Base-by-base conservation (phyloP, 2,797 vertebrate genomes). In the Esox lucius region DNA sequence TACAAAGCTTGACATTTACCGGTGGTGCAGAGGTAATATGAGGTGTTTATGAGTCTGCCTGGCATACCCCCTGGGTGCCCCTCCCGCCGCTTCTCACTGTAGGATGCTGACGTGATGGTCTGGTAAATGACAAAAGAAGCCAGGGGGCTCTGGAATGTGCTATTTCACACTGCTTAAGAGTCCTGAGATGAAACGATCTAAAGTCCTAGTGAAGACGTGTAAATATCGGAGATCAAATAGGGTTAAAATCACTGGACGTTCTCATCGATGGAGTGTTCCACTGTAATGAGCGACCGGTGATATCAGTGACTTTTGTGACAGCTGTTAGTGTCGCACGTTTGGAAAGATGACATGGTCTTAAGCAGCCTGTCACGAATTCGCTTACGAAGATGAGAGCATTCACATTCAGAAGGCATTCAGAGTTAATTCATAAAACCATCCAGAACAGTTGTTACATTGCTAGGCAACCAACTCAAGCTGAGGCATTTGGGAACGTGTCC, bases 101-200 rank as follows among this genome's bases (percentile, higher is more conserved):
- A 28, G 61, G 61, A 28, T 13, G 61, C 61, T 13, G 61, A 28
- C 26, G 61, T 64, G 61, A 64, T 28, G 4, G n/a, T 64, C 61
- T 28, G 53, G 61, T 64, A 64, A 64, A 64, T 64, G 61, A 64
- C 61, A 64, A 64, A 22, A 28, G 8, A 61, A 26, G 56, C 9
- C 56, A 64, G 26, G 24, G 61, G 61, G 26, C n/a, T 22, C 0
- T 24, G 24, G 24, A 64, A 28, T 12, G 24, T 24, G 61, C 26
- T 64, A 28, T 28, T 13, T 62, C 24, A 16, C 22, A 28, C 61
- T 28, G 61, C 24, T 28, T 12, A 13, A 13, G 26, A 28, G 13
- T 59, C 53, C 22, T 26, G 61, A 64, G 12, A 64, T 12, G 1
- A 28, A 16, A 16, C 9, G 5, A 42, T 42, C 51, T 53, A 4